Evolutionary conservation across 2,113 vertebrate species (phyloP).

Genomic region (Forbesichthys agassizii): DNA sequence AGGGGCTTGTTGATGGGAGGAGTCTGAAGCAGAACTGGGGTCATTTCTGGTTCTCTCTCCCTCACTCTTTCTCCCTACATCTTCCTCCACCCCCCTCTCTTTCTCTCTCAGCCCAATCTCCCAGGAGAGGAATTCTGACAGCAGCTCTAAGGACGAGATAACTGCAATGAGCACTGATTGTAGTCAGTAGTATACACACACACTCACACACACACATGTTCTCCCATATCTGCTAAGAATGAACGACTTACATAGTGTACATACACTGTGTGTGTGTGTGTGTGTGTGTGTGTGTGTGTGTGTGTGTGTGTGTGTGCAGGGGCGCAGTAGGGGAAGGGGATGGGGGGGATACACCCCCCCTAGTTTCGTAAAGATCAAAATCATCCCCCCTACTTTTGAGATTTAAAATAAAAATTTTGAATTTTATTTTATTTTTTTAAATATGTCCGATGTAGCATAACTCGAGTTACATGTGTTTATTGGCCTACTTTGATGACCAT

Average conservation of each 20-base stretch:
- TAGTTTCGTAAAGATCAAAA: too few species aligned
- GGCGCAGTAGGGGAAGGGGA: slow-evolving; percentile 16
- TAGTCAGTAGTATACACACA: slow-evolving; percentile 13
- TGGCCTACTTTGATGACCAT: too few species aligned
- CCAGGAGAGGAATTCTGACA: slow-evolving; percentile 22
- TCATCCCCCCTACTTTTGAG: too few species aligned
- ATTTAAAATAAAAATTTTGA: too few species aligned
- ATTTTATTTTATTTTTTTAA: too few species aligned
- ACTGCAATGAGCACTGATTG: slow-evolving; percentile 17
- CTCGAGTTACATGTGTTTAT: too few species aligned
- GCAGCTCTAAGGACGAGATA: slow-evolving; percentile 14
- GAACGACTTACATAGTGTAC: too few species aligned
- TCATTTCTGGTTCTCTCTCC: slow-evolving; percentile 10
- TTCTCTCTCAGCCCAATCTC: slow-evolving; percentile 12
- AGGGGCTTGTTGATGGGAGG: slow-evolving; percentile 6
- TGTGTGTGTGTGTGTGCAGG: slow-evolving; percentile 57
- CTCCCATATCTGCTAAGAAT: not conserved
- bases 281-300: too few species aligned
- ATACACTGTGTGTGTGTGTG: not conserved
- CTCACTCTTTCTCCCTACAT: not conserved
- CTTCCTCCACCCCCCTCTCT: not conserved
- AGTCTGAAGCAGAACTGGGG: slow-evolving; percentile 5
- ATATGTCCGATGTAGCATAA: too few species aligned
- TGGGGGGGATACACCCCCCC: too few species aligned
- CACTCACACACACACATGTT: not conserved